phyloP scores from a whole-genome alignment of 2,888 invertebrate genomes.

The Troides helena region DNA sequence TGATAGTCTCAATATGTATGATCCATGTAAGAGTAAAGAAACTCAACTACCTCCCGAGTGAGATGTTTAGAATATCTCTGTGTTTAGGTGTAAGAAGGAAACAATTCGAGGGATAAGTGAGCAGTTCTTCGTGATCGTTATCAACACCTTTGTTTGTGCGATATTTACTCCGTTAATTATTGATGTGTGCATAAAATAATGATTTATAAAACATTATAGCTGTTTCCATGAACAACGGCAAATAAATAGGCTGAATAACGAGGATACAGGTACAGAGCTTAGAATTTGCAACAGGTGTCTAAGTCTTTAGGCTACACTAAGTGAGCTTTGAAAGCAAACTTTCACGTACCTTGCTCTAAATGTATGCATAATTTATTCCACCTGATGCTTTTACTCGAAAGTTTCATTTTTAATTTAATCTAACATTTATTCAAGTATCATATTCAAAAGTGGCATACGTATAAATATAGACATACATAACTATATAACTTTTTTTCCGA shows the following conservation, averaged over 20 bases:
- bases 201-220: background rate
- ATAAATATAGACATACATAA: too few relatives aligned
- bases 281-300: conserved; percentile 20
- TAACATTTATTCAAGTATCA: background rate
- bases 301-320: conserved; percentile 12
- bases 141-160: too few relatives aligned
- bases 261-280: background rate
- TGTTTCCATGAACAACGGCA: background rate
- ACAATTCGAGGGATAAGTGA: too few relatives aligned
- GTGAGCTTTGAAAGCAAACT: conserved; percentile 17
- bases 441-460: too few relatives aligned
- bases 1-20: conserved; percentile 5
- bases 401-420: background rate
- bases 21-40: background rate
- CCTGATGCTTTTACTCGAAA: background rate
- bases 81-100: too few relatives aligned
- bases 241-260: background rate
- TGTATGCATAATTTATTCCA: conserved; percentile 17
- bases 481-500: too few relatives aligned
- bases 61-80: too few relatives aligned
- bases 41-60: background rate
- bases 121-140: too few relatives aligned
- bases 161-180: too few relatives aligned
- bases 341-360: conserved; percentile 4
- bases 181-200: background rate